A percentile compares a stretch with the other conserved stretches of the same genome.
phyloP scores from a whole-genome alignment of 2,113 vertebrate genomes.

The Ailuropoda melanoleuca region DNA sequence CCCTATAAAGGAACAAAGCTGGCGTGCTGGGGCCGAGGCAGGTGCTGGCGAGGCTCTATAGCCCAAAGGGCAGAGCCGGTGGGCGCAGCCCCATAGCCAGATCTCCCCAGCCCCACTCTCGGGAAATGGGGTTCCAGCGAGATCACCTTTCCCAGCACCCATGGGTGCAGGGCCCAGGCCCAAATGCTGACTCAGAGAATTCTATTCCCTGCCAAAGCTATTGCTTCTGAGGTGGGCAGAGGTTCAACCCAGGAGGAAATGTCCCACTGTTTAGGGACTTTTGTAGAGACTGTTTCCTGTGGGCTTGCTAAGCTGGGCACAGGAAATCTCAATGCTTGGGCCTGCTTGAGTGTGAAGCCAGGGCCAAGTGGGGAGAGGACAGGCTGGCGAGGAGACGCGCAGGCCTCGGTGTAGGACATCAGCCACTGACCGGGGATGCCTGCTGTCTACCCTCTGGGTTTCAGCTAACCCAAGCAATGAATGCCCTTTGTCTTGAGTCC shows the following conservation, averaged over 20 bases:
- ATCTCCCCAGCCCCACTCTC: not conserved
- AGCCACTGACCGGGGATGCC: not conserved
- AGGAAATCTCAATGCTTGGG: not conserved
- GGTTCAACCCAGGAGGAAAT: not conserved
- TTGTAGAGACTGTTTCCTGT: not conserved
- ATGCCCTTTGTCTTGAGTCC: not conserved
- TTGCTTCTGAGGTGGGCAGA: not conserved
- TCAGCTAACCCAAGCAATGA: not conserved
- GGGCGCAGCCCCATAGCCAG: not conserved
- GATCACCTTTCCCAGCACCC: not conserved
- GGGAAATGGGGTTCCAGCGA: not conserved
- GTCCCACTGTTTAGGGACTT: not conserved
- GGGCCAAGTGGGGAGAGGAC: not conserved
- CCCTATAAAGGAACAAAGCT: not conserved
- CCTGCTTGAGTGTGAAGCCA: not conserved
- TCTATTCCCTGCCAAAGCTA: not conserved
- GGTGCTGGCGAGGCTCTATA: not conserved
- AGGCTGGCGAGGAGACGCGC: not conserved
- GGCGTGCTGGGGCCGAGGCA: not conserved
- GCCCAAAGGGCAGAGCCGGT: not conserved
- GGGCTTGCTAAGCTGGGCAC: not conserved
- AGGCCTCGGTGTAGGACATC: too few relatives aligned
- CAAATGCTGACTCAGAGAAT: not conserved
- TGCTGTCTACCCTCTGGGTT: fast-evolving
- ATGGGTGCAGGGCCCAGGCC: not conserved